phyloP scores from a whole-genome alignment of 2,113 vertebrate species.

The Hyperopisus bebe region DNA sequence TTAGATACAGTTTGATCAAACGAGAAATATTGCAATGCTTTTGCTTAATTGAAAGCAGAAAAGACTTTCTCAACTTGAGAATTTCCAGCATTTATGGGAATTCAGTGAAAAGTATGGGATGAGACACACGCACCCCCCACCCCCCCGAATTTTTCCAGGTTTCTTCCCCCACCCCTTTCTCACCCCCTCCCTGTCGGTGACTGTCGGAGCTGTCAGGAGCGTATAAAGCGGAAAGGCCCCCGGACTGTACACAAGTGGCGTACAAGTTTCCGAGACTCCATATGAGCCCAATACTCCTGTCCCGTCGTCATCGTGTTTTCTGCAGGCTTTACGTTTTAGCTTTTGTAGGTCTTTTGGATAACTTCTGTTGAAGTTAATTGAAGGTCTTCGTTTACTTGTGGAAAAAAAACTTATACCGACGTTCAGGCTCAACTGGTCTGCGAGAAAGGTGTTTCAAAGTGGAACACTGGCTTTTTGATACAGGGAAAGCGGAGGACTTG shows the following conservation, averaged over 20 bases:
- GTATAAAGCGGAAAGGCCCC: slow-evolving; percentile 57
- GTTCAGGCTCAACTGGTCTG: not conserved
- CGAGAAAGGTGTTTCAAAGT: not conserved
- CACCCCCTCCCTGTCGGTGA: slow-evolving; percentile 31
- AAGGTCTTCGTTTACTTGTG: not conserved
- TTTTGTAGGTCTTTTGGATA: not conserved
- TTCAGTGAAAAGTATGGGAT: slow-evolving; percentile 20
- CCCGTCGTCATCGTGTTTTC: not conserved
- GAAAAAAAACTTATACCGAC: not conserved
- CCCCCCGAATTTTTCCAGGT: not conserved
- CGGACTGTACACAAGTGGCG: slow-evolving; percentile 49
- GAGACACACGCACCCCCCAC: not conserved
- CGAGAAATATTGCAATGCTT: not conserved
- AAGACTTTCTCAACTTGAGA: not conserved
- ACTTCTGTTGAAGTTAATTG: not conserved
- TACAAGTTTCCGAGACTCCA: slow-evolving; percentile 28
- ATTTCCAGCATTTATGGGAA: not conserved
- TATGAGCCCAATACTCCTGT: not conserved
- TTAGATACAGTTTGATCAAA: not conserved
- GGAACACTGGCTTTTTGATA: not conserved
- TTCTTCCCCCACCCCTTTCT: slow-evolving; percentile 25
- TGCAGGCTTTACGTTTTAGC: not conserved
- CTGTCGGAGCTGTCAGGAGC: slow-evolving; percentile 49
- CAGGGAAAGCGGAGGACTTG: not conserved
- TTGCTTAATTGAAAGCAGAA: not conserved